These are phyloP conservation scores for Pseudoatta argentina DNA, from an alignment of 1,140 invertebrate genomes.

Conservation along the genomic window DNA sequence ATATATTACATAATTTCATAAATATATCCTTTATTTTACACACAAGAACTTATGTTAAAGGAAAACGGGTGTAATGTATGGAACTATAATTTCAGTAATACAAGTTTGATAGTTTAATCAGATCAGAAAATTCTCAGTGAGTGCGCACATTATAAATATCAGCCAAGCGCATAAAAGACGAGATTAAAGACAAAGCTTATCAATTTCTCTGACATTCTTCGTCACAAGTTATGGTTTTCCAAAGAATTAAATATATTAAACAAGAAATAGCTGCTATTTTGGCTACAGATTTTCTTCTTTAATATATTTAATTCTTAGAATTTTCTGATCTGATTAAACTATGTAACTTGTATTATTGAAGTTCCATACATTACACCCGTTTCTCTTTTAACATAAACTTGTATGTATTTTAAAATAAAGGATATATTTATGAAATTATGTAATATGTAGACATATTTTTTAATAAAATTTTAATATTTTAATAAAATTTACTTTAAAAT, in stretches of 20 bases:
- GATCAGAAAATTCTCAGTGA: constrained; percentile 33
- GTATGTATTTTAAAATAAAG: too few species aligned
- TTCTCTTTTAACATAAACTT: too few species aligned
- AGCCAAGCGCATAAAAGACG: constrained; percentile 27
- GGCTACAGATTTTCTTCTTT: not conserved
- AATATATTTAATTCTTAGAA: too few species aligned
- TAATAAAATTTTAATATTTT: too few species aligned
- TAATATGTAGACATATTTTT: too few species aligned
- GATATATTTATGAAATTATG: too few species aligned
- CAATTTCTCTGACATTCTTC: constrained; percentile 1
- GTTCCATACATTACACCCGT: too few species aligned
- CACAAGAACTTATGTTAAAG: constrained; percentile 1
- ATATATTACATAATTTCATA: too few species aligned
- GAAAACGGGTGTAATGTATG: constrained; percentile 11
- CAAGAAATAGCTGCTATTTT: constrained; percentile 20
- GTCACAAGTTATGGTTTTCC: constrained; percentile 40
- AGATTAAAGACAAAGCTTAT: constrained; percentile 47
- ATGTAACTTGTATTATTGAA: too few species aligned
- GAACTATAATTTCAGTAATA: constrained; percentile 22
- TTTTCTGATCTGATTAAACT: too few species aligned
- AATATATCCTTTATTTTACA: too few species aligned
- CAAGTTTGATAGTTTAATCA: constrained; percentile 49
- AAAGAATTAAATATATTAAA: constrained; percentile 10
- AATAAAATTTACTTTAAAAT: too few species aligned
- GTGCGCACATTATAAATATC: constrained; percentile 32